phyloP scores from a whole-genome alignment of 2,888 invertebrate species.

The Conomelus anceps region DNA sequence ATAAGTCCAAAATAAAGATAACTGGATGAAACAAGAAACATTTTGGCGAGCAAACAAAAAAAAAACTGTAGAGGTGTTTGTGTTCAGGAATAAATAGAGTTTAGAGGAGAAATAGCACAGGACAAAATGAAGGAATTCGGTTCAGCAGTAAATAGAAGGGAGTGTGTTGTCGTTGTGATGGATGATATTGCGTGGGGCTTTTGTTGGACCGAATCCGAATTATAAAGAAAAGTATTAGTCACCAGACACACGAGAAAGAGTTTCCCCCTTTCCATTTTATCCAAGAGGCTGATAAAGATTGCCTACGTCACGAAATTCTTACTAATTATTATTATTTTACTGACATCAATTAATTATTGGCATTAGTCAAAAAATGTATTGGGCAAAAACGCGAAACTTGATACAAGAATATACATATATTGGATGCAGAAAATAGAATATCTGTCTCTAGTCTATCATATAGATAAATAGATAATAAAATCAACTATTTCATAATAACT shows the following conservation, averaged over 20 bases:
- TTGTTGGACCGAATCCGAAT: background rate
- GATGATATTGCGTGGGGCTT: background rate
- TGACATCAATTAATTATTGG: no score
- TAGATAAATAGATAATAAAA: no score
- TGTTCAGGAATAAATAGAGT: background rate
- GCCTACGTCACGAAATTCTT: background rate
- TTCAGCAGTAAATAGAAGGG: background rate
- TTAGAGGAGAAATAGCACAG: background rate
- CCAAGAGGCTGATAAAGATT: background rate
- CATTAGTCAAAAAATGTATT: no score
- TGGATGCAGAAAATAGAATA: no score
- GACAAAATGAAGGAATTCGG: background rate
- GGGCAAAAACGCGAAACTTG: no score
- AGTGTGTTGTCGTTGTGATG: background rate
- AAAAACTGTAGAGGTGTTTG: background rate
- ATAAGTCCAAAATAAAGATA: no score
- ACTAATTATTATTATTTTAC: background rate
- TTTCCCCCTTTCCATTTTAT: background rate
- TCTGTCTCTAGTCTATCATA: no score
- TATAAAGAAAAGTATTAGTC: background rate
- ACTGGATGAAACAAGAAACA: no score
- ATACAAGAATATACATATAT: no score
- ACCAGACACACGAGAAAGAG: background rate
- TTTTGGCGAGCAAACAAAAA: no score
- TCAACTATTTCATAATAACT: no score